Evolutionary conservation across 2,888 invertebrate species (phyloP), one percentile per base, ranked within the genome.

Genomic region (Anagyrus pseudococci): DNA sequence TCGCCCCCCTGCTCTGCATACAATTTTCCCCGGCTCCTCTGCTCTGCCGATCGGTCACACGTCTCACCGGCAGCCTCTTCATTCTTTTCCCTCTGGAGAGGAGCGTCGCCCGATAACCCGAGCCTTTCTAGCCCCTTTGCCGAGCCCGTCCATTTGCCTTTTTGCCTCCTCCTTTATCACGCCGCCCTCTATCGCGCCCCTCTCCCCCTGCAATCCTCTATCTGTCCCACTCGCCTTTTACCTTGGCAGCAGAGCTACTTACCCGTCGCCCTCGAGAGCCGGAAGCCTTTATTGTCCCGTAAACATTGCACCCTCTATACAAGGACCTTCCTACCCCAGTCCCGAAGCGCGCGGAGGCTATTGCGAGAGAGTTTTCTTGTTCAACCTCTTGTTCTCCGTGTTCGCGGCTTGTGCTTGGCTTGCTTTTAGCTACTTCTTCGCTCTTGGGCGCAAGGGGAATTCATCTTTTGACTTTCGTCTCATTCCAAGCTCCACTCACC

Each of bases 211-310:
- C 33, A 33, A 33, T 6, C 33, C 7, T 33, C 33, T 13, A 33
- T 33, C 17, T 15, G 41, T 17, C 41, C n/a, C 17, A n/a, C n/a
- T 19, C 43, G 25, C 47, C 56, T 57, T 50, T 47, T 49, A 52
- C 53, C 48, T 41, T 44, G 41, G 44, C 29, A 29, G 26, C 50
- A 46, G 33, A 37, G 46, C 44, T 17, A 13, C 13, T 10, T 22
- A 43, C 29, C 17, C 15, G 15, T 6, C n/a, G n/a, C n/a, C n/a
- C 4, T 41, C 41, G 41, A 33, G 19, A 25, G 19, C 40, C 56
- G 40, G 46, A 58, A 57, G 67, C 58, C n/a, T 67, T 67, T 66
- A 67, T 63, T 49, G 55, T 48, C 41, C 47, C 37, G 54, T 62
- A 66, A 66, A 60, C 57, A 66, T 43, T 54, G 59, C 50, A 60